Evolutionary conservation across 1,140 invertebrate species (phyloP), one percentile per base, ranked within the genome.

Genomic region (Monomorium pharaonis): DNA sequence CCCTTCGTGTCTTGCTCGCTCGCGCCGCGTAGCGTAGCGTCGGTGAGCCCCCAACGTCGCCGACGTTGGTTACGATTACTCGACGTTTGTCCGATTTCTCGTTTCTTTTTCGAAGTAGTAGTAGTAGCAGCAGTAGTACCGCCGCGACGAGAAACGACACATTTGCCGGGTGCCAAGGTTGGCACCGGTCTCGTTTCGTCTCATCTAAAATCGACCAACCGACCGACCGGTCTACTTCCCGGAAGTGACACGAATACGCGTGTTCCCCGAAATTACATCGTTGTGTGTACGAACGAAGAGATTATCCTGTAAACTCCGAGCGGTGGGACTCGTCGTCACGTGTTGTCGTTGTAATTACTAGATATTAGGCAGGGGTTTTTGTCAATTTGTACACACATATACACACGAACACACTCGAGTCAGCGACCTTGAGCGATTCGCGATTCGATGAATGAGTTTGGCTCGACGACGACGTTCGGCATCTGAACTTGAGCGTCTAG

Each of bases 371-470:
- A 58, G 51, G 24, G 14, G 37, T 74, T 58, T 60, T 27, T 72
- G 42, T 72, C 77, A 60, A 72, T 67, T 80, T 54, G 7, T 37
- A 3, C 0, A 3, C 7, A 37, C 0, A 37, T 37, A 5, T 37
- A 37, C 37, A 37, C 37, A 37, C 33, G n/a, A n/a, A 33, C 33
- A 27, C n/a, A 33, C 54, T 49, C 51, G 21, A 10, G 18, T 24
- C 12, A n/a, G 1, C 60, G 78, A 74, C 78, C 78, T 83, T 83
- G 78, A 37, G 27, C 67, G 58, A n/a, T n/a, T 58, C 51, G 51
- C 67, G 51, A 72, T 83, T 83, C 67, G 78, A 83, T 83, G 78
- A 83, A 74, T 83, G 78, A 58, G 51, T 37, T 18, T 14, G 77
- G 21, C 51, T 42, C 44, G n/a, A 42, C 37, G 24, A 58, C 16